These are phyloP conservation scores for Scalopus aquaticus DNA, from an alignment of 2,113 vertebrate species.

Conservation along the genomic window DNA sequence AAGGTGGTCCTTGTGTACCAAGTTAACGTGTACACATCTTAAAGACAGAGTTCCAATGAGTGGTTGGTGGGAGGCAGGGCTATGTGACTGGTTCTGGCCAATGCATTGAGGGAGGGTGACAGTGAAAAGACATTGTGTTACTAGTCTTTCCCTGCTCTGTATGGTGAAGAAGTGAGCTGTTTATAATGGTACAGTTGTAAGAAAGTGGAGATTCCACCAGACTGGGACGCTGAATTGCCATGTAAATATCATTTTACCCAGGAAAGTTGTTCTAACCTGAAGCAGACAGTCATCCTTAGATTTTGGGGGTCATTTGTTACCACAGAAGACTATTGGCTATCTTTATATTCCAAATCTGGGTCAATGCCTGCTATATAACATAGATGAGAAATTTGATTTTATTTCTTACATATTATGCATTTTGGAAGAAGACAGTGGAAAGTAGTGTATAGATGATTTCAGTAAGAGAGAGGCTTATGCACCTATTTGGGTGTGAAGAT, in stretches of 20 bases:
- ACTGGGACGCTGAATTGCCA: neutral
- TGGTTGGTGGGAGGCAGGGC: neutral
- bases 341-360: neutral
- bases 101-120: neutral
- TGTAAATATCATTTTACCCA: neutral
- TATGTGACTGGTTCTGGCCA: neutral
- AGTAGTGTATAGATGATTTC: conserved; percentile 31
- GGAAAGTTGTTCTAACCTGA: neutral
- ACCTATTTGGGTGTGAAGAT: conserved; percentile 61
- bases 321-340: neutral
- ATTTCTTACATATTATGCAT: neutral
- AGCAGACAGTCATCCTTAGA: neutral
- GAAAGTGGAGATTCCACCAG: neutral
- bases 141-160: neutral
- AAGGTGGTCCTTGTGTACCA: neutral
- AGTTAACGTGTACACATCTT: neutral
- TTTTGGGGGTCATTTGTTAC: neutral
- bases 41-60: neutral
- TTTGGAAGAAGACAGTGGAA: neutral
- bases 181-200: neutral
- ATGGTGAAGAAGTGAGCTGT: neutral
- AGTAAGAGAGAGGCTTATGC: neutral
- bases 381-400: conserved; percentile 37
- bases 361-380: neutral
- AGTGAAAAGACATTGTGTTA: neutral